Evolutionary conservation across 1,140 invertebrate genomes (phyloP).

Genomic region (Tetramorium simillimum): DNA sequence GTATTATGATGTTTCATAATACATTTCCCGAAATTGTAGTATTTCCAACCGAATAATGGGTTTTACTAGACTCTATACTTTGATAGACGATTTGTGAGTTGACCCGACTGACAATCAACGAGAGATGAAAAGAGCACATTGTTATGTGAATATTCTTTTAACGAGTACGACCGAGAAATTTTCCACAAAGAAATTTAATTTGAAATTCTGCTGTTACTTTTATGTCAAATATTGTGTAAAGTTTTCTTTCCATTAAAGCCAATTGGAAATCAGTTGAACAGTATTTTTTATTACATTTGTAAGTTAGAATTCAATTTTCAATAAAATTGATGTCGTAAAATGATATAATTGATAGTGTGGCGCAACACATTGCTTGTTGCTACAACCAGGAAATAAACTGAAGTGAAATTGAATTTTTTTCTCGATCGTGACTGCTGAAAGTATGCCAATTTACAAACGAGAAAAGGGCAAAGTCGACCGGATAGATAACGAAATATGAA

Average conservation of each 20-base stretch:
- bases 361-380: slow-evolving; percentile 74
- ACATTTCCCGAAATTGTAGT: background rate
- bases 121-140: slow-evolving; percentile 42
- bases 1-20: no score
- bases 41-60: background rate
- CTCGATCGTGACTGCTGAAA: slow-evolving; percentile 78
- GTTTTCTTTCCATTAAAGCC: background rate
- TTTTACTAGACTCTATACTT: background rate
- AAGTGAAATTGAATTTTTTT: slow-evolving; percentile 81
- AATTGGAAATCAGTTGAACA: background rate
- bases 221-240: background rate
- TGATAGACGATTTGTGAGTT: slow-evolving; percentile 41
- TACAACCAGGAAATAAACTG: slow-evolving; percentile 82
- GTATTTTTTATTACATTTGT: background rate
- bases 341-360: slow-evolving; percentile 59
- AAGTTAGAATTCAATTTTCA: slow-evolving; percentile 5
- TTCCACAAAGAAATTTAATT: background rate
- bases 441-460: slow-evolving; percentile 73
- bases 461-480: slow-evolving; percentile 67
- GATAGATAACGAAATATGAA: background rate
- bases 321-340: slow-evolving; percentile 19
- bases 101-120: slow-evolving; percentile 34
- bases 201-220: background rate
- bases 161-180: background rate
- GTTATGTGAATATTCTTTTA: background rate